Conservation (phyloP, 2,113 vertebrate species). For the Chlamydotis undulata region DNA sequence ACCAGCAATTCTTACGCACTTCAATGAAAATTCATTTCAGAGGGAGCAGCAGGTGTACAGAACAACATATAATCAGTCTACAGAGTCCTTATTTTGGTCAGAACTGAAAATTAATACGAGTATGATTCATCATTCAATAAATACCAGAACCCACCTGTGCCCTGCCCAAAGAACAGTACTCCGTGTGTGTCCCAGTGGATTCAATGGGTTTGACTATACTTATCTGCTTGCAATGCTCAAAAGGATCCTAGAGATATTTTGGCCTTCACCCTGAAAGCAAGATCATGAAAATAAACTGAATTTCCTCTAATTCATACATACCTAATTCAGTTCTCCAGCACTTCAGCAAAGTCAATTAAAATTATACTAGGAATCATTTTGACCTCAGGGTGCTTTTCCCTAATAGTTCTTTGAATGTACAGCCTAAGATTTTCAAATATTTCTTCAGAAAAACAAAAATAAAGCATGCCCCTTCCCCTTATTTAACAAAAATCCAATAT, state of each 20-base stretch:
- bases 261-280: background rate
- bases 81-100: background rate
- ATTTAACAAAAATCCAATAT: background rate
- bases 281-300: background rate
- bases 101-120: background rate
- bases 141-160: background rate
- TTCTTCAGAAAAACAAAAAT: background rate
- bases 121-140: slow-evolving; percentile 9
- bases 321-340: background rate
- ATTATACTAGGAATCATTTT: background rate
- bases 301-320: background rate
- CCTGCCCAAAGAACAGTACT: background rate
- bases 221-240: background rate
- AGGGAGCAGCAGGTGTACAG: background rate
- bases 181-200: background rate
- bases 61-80: background rate
- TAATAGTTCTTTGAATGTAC: background rate
- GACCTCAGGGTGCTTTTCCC: background rate
- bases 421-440: background rate
- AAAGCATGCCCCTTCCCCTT: background rate
- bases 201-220: background rate
- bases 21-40: background rate
- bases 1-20: background rate
- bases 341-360: background rate
- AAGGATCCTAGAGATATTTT: background rate